Percentiles rank a stretch among this genome's conserved stretches.
Evolutionary conservation across 2,797 vertebrate genomes (phyloP).

Genomic region (Phrynocephalus guinanensis): DNA sequence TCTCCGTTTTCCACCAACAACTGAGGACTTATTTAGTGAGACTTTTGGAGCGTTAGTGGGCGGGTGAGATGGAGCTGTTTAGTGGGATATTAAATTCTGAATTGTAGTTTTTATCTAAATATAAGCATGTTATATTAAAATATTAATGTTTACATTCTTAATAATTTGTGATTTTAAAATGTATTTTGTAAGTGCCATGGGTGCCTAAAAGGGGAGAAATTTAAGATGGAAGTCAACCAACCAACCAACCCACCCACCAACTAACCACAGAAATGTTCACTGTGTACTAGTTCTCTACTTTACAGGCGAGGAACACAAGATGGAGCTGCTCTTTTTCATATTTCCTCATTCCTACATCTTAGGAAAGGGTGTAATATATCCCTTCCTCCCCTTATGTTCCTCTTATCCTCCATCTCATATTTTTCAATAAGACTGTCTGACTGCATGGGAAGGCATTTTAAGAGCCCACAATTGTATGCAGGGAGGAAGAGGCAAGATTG

Average conservation of each 20-base stretch:
- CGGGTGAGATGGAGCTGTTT: too few relatives aligned
- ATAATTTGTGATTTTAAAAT: too few relatives aligned
- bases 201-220: too few relatives aligned
- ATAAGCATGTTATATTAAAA: too few relatives aligned
- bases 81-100: too few relatives aligned
- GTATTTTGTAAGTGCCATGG: too few relatives aligned
- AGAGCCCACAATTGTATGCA: not conserved
- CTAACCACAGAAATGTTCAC: not conserved
- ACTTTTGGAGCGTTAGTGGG: too few relatives aligned
- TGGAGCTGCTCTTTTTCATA: not conserved
- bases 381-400: not conserved
- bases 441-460: not conserved
- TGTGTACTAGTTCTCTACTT: not conserved
- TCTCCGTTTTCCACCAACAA: too few relatives aligned
- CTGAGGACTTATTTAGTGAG: too few relatives aligned
- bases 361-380: not conserved
- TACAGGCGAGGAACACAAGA: not conserved
- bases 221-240: not conserved
- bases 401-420: not conserved
- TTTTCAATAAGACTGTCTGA: not conserved
- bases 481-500: not conserved
- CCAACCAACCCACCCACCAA: too few relatives aligned
- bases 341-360: not conserved
- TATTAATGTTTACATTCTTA: too few relatives aligned
- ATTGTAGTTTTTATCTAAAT: too few relatives aligned